Conservation (phyloP, 1,140 invertebrate species). For the Diabrotica undecimpunctata region DNA sequence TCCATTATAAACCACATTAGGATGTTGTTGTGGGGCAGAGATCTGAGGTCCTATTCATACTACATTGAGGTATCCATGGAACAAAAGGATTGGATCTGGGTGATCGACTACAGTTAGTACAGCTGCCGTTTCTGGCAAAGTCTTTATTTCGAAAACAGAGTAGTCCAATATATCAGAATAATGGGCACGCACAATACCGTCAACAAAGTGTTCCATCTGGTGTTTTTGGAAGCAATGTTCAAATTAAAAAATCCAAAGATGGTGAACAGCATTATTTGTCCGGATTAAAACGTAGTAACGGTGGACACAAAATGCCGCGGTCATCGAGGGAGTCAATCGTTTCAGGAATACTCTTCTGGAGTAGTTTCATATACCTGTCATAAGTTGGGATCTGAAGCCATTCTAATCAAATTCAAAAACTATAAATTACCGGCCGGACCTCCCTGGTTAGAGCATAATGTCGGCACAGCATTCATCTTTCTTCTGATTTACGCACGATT, state of each 20-base stretch:
- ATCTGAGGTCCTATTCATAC: constrained; percentile 93
- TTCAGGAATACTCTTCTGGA: constrained; percentile 92
- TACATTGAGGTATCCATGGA: constrained; percentile 96
- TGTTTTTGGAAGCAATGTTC: constrained; percentile 86
- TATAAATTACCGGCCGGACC: too few species aligned
- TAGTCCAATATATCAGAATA: constrained; percentile 85
- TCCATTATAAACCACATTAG: constrained; percentile 92
- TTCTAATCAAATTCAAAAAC: constrained; percentile 93
- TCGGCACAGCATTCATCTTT: too few species aligned
- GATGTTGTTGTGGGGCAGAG: constrained; percentile 92
- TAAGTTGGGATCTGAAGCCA: constrained; percentile 92
- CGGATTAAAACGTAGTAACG: constrained; percentile 88
- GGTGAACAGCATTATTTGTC: constrained; percentile 76
- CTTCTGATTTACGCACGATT: too few species aligned
- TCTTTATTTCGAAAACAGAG: constrained; percentile 85
- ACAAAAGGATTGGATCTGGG: constrained; percentile 89
- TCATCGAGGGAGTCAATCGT: constrained; percentile 92
- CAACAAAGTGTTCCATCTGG: constrained; percentile 92
- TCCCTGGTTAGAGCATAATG: too few species aligned
- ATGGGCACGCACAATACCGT: constrained; percentile 95
- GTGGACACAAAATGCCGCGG: constrained; percentile 81
- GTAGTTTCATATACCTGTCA: constrained; percentile 99
- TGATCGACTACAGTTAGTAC: constrained; percentile 88
- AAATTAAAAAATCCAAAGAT: constrained; percentile 72
- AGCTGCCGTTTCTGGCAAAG: constrained; percentile 95